Base-by-base conservation (phyloP, 2,113 vertebrate genomes). In the Phoenicopterus ruber region DNA sequence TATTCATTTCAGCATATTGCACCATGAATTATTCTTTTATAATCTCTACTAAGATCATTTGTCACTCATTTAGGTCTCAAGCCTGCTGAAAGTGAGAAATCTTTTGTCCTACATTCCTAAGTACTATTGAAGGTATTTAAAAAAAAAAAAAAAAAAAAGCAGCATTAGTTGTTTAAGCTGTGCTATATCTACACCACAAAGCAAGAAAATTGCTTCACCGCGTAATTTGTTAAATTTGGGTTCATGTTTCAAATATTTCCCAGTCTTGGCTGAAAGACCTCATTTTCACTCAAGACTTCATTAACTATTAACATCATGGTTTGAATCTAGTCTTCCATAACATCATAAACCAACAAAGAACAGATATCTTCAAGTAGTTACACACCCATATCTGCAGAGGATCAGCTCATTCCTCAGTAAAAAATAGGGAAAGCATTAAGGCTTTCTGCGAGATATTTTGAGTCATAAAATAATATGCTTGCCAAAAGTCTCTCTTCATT, bases 1-100 rank as follows among this genome's bases (percentile, higher is more conserved):
- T 92, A 96, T 88, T 98, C 63, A 84, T 93, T 92, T 91, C 86
- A 97, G 92, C 90, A 95, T 90, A 96, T 73, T 94, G 92, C 86
- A 87, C 93, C 66, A 95, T 93, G 90, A 97, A 95, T 97, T 97
- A 96, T 91, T 97, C 94, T 83, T 93, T 93, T 94, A 94, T 94
- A 94, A 96, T 88, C 82, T 97, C 93, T 92, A 65, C 71, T n/a
- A 92, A 96, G 90, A 95, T 89, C 46, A 77, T 88, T 92, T 95
- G 81, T 91, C 91, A 94, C 65, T 97, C 92, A 86, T 89, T 94
- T 87, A 91, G 25, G 15, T 93, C 94, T 95, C 88, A 94, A 94
- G 86, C 78, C 72, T 95, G 96, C 87, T 67, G 49, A 94, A 96
- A 91, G 42, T 62, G 58, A 94, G 71, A 90, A 87, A 95, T 77